phyloP scores from a whole-genome alignment of 2,113 vertebrate genomes.

The Mormoops blainvillei region DNA sequence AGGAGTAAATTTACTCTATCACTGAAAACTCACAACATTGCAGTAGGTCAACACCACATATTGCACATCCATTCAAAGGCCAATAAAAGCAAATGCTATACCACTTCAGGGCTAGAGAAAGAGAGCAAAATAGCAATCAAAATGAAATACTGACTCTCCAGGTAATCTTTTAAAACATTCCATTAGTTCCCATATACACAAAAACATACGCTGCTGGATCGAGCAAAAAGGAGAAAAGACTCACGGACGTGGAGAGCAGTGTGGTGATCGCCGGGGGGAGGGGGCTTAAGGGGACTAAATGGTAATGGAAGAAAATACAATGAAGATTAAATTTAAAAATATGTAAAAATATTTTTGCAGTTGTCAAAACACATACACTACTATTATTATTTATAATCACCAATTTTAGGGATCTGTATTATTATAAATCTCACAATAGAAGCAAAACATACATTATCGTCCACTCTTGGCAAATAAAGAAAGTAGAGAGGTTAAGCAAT shows the following conservation, averaged over 20 bases:
- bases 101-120: neutral
- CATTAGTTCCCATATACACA: neutral
- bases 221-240: no score
- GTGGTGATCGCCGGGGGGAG: no score
- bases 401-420: neutral
- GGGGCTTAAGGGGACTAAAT: no score
- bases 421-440: neutral
- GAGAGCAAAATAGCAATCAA: neutral
- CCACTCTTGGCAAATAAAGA: neutral
- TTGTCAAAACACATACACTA: neutral
- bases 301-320: no score
- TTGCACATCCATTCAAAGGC: neutral
- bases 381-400: neutral
- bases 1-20: conserved; percentile 30
- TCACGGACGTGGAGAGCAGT: no score
- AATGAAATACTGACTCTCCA: neutral
- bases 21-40: conserved; percentile 37
- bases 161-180: neutral
- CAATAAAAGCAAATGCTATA: neutral
- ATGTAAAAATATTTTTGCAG: no score
- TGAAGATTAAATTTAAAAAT: no score
- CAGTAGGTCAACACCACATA: neutral
- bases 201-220: neutral
- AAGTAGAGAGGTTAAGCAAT: neutral
- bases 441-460: neutral